These are phyloP conservation scores for Drosophila arizonae DNA, from an alignment of 1,140 invertebrate species.

Conservation along the genomic window DNA sequence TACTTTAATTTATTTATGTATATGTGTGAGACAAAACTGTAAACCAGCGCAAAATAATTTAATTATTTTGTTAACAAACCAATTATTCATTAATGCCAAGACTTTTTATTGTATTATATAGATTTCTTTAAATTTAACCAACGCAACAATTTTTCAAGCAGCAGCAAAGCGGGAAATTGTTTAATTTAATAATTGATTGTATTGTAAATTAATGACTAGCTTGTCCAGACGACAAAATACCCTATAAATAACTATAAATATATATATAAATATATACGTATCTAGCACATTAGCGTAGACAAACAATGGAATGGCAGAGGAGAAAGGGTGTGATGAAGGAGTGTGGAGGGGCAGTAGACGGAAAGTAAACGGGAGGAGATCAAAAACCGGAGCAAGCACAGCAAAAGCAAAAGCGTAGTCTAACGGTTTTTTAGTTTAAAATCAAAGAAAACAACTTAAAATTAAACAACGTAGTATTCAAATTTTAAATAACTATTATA, in stretches of 20 bases:
- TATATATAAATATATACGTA: slow-evolving; percentile 55
- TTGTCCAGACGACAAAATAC: slow-evolving; percentile 13
- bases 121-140: slow-evolving; percentile 62
- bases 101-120: slow-evolving; percentile 78
- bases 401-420: slow-evolving; percentile 59
- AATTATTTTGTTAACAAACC: slow-evolving; percentile 78
- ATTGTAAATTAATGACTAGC: slow-evolving; percentile 50
- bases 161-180: slow-evolving; percentile 48
- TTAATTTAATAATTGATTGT: slow-evolving; percentile 64
- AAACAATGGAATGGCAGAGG: slow-evolving; percentile 45
- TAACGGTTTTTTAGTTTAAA: slow-evolving; percentile 72
- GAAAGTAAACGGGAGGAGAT: slow-evolving; percentile 1
- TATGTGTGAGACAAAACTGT: slow-evolving; percentile 56
- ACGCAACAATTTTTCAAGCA: slow-evolving; percentile 41
- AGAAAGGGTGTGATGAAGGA: neutral
- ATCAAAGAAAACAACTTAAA: slow-evolving; percentile 40
- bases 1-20: slow-evolving; percentile 63
- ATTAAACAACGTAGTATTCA: slow-evolving; percentile 75
- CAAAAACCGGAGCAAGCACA: slow-evolving; percentile 52
- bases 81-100: slow-evolving; percentile 73
- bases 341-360: neutral
- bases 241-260: slow-evolving; percentile 20
- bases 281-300: slow-evolving; percentile 71
- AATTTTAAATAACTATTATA: slow-evolving; percentile 80
- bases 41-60: slow-evolving; percentile 82